Conservation (phyloP, 2,888 invertebrate genomes). For the Philhelius pedissequus region DNA sequence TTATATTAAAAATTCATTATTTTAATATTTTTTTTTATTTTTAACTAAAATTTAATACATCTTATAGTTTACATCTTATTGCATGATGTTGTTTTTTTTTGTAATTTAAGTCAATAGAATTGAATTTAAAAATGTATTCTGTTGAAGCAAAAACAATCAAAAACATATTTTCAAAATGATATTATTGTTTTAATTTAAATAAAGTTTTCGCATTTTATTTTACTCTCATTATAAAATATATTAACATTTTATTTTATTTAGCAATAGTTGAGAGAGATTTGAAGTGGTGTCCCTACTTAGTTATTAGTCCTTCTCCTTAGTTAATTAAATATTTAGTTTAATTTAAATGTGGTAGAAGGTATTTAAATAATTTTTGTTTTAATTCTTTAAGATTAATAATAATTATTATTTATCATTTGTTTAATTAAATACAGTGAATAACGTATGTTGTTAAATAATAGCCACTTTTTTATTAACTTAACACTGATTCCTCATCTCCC, state of each 20-base stretch:
- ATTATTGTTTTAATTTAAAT: background rate
- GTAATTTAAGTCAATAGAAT: background rate
- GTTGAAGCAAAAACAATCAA: background rate
- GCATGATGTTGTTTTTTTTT: no score
- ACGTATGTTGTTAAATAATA: background rate
- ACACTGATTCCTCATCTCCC: no score
- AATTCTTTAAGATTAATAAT: background rate
- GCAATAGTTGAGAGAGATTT: slow-evolving; percentile 41
- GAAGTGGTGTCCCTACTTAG: slow-evolving; percentile 60
- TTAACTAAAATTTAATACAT: no score
- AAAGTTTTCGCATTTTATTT: slow-evolving; percentile 15
- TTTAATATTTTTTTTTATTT: no score
- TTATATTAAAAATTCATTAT: no score
- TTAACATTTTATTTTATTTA: background rate
- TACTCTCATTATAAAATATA: background rate
- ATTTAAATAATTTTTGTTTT: background rate
- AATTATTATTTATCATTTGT: background rate
- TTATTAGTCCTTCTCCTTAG: background rate
- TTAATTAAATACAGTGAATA: background rate
- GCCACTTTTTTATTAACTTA: no score
- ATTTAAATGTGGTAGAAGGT: background rate
- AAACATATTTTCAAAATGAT: background rate
- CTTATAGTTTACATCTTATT: no score
- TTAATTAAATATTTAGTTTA: background rate
- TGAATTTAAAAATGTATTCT: background rate